A percentile compares a stretch with the other conserved stretches of the same genome.
These are phyloP conservation scores for Azorinus chamasolen DNA, from an alignment of 2,888 invertebrate species.

Conservation along the genomic window DNA sequence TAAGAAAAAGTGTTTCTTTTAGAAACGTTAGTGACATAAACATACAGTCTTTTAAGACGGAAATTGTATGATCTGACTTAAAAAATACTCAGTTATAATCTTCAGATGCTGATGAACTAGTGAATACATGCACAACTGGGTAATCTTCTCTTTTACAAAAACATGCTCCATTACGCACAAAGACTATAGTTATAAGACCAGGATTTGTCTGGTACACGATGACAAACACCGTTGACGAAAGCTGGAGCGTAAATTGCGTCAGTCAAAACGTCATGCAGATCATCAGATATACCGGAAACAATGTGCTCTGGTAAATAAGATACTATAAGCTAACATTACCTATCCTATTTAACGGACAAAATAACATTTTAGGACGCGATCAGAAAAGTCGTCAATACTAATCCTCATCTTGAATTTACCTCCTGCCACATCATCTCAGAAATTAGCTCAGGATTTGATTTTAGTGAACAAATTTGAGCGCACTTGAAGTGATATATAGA, in stretches of 20 bases:
- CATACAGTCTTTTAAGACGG: no score
- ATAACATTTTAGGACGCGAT: slow-evolving; percentile 36
- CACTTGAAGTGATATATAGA: slow-evolving; percentile 35
- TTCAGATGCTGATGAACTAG: slow-evolving; percentile 17
- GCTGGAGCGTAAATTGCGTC: slow-evolving; percentile 50
- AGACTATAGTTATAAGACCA: slow-evolving; percentile 43
- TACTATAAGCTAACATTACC: slow-evolving; percentile 27
- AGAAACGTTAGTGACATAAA: slow-evolving; percentile 36
- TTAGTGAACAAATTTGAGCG: slow-evolving; percentile 35
- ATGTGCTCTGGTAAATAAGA: slow-evolving; percentile 37
- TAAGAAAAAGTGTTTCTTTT: slow-evolving; percentile 41
- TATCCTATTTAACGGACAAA: slow-evolving; percentile 42
- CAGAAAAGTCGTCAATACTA: slow-evolving; percentile 42
- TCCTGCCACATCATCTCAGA: slow-evolving; percentile 16
- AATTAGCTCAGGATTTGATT: slow-evolving; percentile 37
- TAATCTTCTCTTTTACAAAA: slow-evolving; percentile 28
- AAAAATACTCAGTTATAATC: no score
- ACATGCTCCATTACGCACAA: slow-evolving; percentile 35
- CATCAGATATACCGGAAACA: slow-evolving; percentile 49
- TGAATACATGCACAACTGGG: slow-evolving; percentile 13
- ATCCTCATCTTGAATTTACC: slow-evolving; percentile 41
- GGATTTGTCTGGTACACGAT: slow-evolving; percentile 44
- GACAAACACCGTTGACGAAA: slow-evolving; percentile 49
- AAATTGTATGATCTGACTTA: no score
- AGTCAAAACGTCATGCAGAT: slow-evolving; percentile 33